A percentile compares a stretch with the other conserved stretches of the same genome.
These are phyloP conservation scores for Polypedilum pembai DNA, from an alignment of 1,140 invertebrate species.

Conservation along the genomic window DNA sequence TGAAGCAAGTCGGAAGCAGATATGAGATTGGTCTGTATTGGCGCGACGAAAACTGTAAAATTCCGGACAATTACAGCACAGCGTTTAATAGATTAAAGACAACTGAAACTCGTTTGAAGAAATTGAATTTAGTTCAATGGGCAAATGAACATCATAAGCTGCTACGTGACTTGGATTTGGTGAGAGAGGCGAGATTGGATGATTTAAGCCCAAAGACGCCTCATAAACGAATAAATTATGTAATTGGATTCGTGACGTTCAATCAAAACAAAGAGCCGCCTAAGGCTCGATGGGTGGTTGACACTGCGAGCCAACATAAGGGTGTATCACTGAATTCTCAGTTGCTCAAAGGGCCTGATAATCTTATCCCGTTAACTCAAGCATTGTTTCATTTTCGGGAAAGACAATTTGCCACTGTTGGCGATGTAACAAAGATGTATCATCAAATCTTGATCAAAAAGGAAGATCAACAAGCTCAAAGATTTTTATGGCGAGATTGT, in stretches of 20 bases:
- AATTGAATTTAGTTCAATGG: too few relatives aligned
- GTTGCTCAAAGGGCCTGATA: background rate
- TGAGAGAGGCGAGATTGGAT: too few relatives aligned
- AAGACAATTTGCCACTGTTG: constrained; percentile 24
- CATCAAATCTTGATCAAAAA: constrained; percentile 35
- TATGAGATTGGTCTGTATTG: constrained; percentile 31
- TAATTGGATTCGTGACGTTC: too few relatives aligned
- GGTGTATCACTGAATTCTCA: constrained; percentile 35
- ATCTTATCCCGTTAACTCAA: background rate
- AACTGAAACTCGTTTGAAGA: background rate
- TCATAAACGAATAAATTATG: too few relatives aligned
- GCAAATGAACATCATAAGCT: too few relatives aligned
- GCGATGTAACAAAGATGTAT: constrained; percentile 35
- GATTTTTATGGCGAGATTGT: constrained; percentile 33
- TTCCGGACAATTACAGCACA: constrained; percentile 22
- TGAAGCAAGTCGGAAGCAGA: background rate
- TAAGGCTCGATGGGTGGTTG: constrained; percentile 12
- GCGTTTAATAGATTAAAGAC: constrained; percentile 29
- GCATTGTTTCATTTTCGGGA: background rate
- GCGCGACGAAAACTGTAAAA: constrained; percentile 13
- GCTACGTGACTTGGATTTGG: too few relatives aligned
- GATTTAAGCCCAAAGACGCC: too few relatives aligned
- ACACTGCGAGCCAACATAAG: constrained; percentile 33
- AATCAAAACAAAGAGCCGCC: too few relatives aligned
- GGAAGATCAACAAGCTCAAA: constrained; percentile 32